phyloP scores from a whole-genome alignment of 2,888 invertebrate genomes.

The Zootermopsis nevadensis region DNA sequence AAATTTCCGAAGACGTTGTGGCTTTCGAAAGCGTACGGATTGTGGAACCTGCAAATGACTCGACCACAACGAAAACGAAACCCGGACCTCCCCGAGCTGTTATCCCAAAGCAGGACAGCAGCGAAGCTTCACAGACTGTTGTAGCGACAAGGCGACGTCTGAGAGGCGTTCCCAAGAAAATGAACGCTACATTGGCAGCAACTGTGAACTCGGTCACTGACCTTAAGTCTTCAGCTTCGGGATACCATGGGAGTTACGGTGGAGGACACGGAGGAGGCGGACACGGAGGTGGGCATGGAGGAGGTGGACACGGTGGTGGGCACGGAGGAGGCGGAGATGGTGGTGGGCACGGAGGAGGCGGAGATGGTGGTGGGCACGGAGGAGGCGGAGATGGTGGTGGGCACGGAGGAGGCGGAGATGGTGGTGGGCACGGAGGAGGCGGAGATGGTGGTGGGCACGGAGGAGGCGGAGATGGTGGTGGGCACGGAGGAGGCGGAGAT shows the following conservation, averaged over 20 bases:
- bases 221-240: slow-evolving; percentile 25
- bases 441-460: neutral
- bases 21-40: neutral
- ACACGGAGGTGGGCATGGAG: neutral
- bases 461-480: slow-evolving; percentile 1
- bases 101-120: too few relatives aligned
- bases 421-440: neutral
- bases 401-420: slow-evolving; percentile 14
- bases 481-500: neutral
- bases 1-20: neutral
- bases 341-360: neutral
- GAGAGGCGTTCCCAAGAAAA: neutral
- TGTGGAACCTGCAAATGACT: neutral
- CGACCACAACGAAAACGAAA: neutral
- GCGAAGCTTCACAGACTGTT: neutral
- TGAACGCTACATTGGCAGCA: neutral
- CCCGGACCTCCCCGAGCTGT: neutral
- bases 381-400: neutral
- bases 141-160: neutral
- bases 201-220: neutral
- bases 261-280: slow-evolving; percentile 20
- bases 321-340: neutral
- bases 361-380: neutral
- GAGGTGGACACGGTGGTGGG: slow-evolving; percentile 10
- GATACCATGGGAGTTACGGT: slow-evolving; percentile 36